Evolutionary conservation across 2,888 invertebrate genomes (phyloP).

Genomic region (Amaurobius ferox): DNA sequence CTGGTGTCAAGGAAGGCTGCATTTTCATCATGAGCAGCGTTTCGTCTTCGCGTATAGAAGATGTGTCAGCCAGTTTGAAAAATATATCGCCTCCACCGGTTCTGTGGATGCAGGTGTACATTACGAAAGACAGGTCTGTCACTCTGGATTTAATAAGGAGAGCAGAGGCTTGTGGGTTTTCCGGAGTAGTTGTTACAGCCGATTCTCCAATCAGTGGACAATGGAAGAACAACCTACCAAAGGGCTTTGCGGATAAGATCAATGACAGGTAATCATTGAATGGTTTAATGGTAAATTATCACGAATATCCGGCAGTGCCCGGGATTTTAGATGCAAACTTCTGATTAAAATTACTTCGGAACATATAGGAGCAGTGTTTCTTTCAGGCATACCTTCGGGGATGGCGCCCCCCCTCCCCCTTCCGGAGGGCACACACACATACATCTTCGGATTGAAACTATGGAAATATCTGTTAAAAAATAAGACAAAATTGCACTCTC

Average conservation of each 20-base stretch:
- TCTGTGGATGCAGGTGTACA: slow-evolving; percentile 46
- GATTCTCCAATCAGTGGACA: slow-evolving; percentile 33
- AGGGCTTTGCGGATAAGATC: neutral
- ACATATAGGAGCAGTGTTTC: too few relatives aligned
- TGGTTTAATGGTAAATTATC: too few relatives aligned
- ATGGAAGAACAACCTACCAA: slow-evolving; percentile 23
- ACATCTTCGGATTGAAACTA: too few relatives aligned
- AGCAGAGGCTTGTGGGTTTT: slow-evolving; percentile 22
- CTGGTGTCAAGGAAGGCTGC: slow-evolving; percentile 20
- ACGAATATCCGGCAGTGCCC: too few relatives aligned
- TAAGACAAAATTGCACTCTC: too few relatives aligned
- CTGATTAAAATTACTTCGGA: too few relatives aligned
- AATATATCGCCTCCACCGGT: neutral
- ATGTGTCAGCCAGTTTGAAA: neutral
- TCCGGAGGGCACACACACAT: too few relatives aligned
- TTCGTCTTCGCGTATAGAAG: neutral
- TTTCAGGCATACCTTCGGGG: too few relatives aligned
- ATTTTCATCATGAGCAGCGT: slow-evolving; percentile 28
- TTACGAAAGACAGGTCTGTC: slow-evolving; percentile 21
- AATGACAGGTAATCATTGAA: slow-evolving; percentile 4
- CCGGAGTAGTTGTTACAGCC: slow-evolving; percentile 38
- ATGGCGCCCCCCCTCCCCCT: too few relatives aligned
- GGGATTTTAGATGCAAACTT: too few relatives aligned
- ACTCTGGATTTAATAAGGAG: slow-evolving; percentile 24
- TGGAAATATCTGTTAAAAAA: too few relatives aligned